A percentile compares a stretch with the other conserved stretches of the same genome.
These are phyloP conservation scores for Euglossa dilemma DNA, from an alignment of 1,140 invertebrate species.

Conservation along the genomic window DNA sequence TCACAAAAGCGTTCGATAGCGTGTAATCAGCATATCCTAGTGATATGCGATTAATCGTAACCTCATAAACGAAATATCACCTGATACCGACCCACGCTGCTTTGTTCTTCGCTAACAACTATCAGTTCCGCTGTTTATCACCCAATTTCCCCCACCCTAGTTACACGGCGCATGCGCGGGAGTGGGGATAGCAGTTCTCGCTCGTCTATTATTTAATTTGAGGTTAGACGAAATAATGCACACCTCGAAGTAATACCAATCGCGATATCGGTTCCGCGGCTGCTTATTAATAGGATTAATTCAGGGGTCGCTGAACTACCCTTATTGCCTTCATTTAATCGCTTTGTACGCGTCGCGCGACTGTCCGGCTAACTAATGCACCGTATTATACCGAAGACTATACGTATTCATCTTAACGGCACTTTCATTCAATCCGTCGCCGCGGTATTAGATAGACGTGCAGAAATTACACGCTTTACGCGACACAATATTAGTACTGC, in stretches of 20 bases:
- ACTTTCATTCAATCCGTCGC: constrained; percentile 68
- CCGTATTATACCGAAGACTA: constrained; percentile 64
- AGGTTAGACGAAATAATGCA: not conserved
- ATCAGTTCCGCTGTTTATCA: not conserved
- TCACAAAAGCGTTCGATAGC: not conserved
- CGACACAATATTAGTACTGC: constrained; percentile 65
- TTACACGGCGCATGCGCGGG: not conserved
- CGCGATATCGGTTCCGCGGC: constrained; percentile 45
- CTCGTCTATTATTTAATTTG: constrained; percentile 3
- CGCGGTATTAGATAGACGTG: constrained; percentile 59
- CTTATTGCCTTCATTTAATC: constrained; percentile 60
- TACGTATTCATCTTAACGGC: constrained; percentile 68
- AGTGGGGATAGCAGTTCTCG: not conserved
- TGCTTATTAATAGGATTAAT: constrained; percentile 65
- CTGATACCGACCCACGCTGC: not conserved
- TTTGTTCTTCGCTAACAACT: not conserved
- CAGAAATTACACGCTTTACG: constrained; percentile 65
- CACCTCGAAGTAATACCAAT: not conserved
- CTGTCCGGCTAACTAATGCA: constrained; percentile 67
- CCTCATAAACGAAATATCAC: not conserved
- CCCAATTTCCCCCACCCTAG: not conserved
- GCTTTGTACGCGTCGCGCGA: constrained; percentile 62
- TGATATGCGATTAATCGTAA: constrained; percentile 12
- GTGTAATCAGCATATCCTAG: not conserved
- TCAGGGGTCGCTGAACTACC: constrained; percentile 58